These are phyloP conservation scores for Lithodes maja DNA, from an alignment of 2,888 invertebrate genomes.

Conservation along the genomic window DNA sequence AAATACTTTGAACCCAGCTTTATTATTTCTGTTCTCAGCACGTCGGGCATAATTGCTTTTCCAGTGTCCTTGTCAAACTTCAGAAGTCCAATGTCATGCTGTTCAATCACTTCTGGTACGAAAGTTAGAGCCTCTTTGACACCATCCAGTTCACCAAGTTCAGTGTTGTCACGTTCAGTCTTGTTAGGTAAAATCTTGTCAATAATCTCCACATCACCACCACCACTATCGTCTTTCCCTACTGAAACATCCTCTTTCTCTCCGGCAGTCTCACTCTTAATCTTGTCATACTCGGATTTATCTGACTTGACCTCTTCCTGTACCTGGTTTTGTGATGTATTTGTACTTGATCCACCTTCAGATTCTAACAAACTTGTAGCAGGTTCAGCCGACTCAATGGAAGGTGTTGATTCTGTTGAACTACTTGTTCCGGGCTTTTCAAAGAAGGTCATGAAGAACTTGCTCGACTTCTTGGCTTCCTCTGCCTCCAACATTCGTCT, in stretches of 20 bases:
- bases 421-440: neutral
- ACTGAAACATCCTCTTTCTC: constrained; percentile 5
- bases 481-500: neutral
- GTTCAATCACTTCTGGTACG: neutral
- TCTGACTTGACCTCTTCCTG: neutral
- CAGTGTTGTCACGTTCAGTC: neutral
- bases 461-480: neutral
- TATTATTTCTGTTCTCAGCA: constrained; percentile 2
- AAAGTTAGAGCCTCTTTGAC: neutral
- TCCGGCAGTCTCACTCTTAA: constrained; percentile 20
- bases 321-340: neutral
- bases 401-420: neutral
- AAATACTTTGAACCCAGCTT: constrained; percentile 16
- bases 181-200: neutral
- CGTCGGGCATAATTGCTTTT: constrained; percentile 4
- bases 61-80: constrained; percentile 26
- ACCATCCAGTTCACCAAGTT: constrained; percentile 7
- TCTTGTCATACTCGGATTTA: constrained; percentile 22
- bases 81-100: constrained; percentile 14
- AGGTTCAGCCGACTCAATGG: neutral
- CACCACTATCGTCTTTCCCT: neutral
- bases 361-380: neutral
- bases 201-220: constrained; percentile 23
- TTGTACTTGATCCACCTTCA: neutral
- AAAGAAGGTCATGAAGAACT: neutral